phyloP scores from a whole-genome alignment of 2,888 invertebrate species.

The Pyrrhia umbra region DNA sequence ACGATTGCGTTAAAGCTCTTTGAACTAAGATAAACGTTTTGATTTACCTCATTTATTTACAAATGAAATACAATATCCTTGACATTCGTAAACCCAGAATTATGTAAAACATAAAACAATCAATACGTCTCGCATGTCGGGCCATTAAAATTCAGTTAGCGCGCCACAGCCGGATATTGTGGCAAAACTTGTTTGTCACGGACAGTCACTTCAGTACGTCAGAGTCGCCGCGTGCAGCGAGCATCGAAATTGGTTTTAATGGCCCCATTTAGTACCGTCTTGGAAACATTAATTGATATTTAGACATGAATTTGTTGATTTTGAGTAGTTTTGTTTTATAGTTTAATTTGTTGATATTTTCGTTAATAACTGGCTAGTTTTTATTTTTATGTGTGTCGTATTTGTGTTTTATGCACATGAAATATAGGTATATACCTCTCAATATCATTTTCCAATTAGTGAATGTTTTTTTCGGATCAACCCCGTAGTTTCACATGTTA shows the following conservation, averaged over 20 bases:
- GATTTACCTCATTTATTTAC: background rate
- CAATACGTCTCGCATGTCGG: constrained; percentile 30
- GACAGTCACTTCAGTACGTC: constrained; percentile 54
- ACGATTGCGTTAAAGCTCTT: no score
- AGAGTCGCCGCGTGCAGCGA: constrained; percentile 32
- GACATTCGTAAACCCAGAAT: constrained; percentile 1
- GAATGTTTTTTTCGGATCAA: no score
- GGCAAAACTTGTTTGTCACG: constrained; percentile 63
- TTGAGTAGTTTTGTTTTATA: background rate
- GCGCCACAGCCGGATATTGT: constrained; percentile 59
- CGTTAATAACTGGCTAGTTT: background rate
- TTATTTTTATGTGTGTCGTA: background rate
- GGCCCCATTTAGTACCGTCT: constrained; percentile 22
- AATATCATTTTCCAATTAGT: no score
- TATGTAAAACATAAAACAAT: constrained; percentile 11
- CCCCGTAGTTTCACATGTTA: no score
- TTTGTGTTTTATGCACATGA: no score
- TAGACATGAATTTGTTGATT: constrained; percentile 1
- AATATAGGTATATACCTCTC: no score
- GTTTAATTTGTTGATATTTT: background rate
- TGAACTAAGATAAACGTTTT: background rate
- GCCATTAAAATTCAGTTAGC: constrained; percentile 54
- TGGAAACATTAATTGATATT: constrained; percentile 19
- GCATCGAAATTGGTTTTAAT: constrained; percentile 36
- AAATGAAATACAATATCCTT: background rate